Conservation (phyloP, 2,797 vertebrate species). For the Hippoglossus hippoglossus region DNA sequence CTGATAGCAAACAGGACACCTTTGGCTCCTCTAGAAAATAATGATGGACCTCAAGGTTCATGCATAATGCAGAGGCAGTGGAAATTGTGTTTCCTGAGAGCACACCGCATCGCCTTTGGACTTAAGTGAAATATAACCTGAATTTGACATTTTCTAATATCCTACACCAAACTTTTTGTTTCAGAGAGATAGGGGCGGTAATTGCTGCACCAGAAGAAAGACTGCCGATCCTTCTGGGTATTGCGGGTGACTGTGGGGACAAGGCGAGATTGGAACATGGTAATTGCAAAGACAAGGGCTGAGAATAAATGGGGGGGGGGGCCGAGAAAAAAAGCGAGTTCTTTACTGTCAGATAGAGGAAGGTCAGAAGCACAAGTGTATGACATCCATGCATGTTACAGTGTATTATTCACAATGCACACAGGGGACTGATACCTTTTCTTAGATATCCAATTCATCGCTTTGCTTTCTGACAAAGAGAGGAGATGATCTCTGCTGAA, state of each 20-base stretch:
- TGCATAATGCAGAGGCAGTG: slow-evolving; percentile 81
- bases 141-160: slow-evolving; percentile 90
- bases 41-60: slow-evolving; percentile 78
- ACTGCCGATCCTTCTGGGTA: slow-evolving; percentile 85
- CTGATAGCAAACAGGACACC: slow-evolving; percentile 57
- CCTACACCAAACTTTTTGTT: slow-evolving; percentile 87
- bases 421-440: slow-evolving; percentile 84
- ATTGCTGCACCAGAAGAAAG: slow-evolving; percentile 87
- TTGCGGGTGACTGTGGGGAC: slow-evolving; percentile 87
- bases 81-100: slow-evolving; percentile 77
- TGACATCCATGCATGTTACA: slow-evolving; percentile 83
- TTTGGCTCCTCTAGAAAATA: slow-evolving; percentile 63
- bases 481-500: slow-evolving; percentile 78
- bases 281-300: slow-evolving; percentile 88
- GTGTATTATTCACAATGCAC: slow-evolving; percentile 82
- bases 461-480: slow-evolving; percentile 78
- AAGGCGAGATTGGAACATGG: slow-evolving; percentile 85
- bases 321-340: slow-evolving; percentile 60
- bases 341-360: slow-evolving; percentile 84
- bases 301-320: slow-evolving; percentile 80
- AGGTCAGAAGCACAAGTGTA: slow-evolving; percentile 86
- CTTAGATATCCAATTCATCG: slow-evolving; percentile 81
- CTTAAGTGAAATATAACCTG: slow-evolving; percentile 87
- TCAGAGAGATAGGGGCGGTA: slow-evolving; percentile 85
- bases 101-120: slow-evolving; percentile 77